Conservation (phyloP, 2,888 invertebrate genomes). For the Lepidochrysops patricia region DNA sequence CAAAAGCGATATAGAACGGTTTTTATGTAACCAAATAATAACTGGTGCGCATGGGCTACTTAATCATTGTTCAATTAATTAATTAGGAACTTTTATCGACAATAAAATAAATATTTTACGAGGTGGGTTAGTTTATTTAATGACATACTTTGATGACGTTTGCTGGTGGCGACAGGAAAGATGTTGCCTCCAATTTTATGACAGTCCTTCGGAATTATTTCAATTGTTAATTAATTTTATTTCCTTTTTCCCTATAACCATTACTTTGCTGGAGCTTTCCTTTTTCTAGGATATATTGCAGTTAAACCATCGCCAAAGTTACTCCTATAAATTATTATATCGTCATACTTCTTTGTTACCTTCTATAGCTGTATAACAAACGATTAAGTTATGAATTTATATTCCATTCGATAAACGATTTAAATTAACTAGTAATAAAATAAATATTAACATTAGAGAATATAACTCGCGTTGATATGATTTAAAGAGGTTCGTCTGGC, state of each 20-base stretch:
- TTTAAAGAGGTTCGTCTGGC: conserved; percentile 49
- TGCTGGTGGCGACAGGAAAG: conserved; percentile 39
- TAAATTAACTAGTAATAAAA: not conserved
- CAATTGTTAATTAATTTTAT: not conserved
- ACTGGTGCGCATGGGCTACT: conserved; percentile 40
- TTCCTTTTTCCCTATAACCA: not conserved
- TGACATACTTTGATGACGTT: conserved; percentile 64
- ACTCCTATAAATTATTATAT: too few species aligned
- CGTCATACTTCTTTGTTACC: too few species aligned
- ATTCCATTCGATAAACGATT: not conserved
- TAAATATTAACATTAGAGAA: conserved; percentile 16
- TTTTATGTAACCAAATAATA: conserved; percentile 40
- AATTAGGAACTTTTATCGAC: conserved; percentile 71
- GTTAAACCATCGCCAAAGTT: too few species aligned
- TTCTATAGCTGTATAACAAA: too few species aligned
- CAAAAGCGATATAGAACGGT: conserved; percentile 47
- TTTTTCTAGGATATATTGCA: too few species aligned
- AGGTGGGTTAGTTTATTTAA: conserved; percentile 64
- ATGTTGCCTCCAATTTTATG: conserved; percentile 1
- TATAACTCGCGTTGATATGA: conserved; percentile 37
- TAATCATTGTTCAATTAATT: conserved; percentile 72
- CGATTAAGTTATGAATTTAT: too few species aligned
- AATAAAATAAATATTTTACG: conserved; percentile 66
- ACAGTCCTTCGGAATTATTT: not conserved
- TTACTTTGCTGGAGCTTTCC: not conserved